These are phyloP conservation scores for Channa maculata DNA, from an alignment of 2,113 vertebrate species.

Conservation along the genomic window DNA sequence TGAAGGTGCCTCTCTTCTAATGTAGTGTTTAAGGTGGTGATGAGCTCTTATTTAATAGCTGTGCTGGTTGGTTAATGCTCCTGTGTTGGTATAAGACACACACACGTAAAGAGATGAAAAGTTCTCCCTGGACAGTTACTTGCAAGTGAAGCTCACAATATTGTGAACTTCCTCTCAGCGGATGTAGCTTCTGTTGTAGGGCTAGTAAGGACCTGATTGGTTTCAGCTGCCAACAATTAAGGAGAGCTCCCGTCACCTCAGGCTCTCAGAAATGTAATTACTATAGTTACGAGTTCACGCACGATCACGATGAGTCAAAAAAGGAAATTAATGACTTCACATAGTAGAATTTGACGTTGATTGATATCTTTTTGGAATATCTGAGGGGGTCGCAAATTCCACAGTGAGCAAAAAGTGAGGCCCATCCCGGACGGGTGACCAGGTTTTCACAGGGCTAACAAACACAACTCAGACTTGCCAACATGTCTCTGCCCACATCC, in stretches of 20 bases:
- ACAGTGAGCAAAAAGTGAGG: too few relatives aligned
- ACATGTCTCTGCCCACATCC: too few relatives aligned
- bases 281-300: slow-evolving; percentile 42
- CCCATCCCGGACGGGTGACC: too few relatives aligned
- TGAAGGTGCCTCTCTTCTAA: slow-evolving; percentile 2
- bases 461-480: too few relatives aligned
- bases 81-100: background rate
- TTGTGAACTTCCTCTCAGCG: slow-evolving; percentile 31
- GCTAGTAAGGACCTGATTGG: slow-evolving; percentile 45
- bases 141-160: background rate
- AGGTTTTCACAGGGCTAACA: too few relatives aligned
- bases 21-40: background rate
- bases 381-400: too few relatives aligned
- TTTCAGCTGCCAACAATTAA: slow-evolving; percentile 75
- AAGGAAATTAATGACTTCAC: too few relatives aligned
- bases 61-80: background rate
- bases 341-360: too few relatives aligned
- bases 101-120: background rate
- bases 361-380: too few relatives aligned
- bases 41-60: background rate
- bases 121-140: background rate
- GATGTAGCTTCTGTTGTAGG: slow-evolving; percentile 32
- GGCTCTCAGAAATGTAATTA: slow-evolving; percentile 65
- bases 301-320: background rate
- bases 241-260: slow-evolving; percentile 65